Evolutionary conservation across 1,140 invertebrate genomes (phyloP).

Genomic region (Delia radicum): DNA sequence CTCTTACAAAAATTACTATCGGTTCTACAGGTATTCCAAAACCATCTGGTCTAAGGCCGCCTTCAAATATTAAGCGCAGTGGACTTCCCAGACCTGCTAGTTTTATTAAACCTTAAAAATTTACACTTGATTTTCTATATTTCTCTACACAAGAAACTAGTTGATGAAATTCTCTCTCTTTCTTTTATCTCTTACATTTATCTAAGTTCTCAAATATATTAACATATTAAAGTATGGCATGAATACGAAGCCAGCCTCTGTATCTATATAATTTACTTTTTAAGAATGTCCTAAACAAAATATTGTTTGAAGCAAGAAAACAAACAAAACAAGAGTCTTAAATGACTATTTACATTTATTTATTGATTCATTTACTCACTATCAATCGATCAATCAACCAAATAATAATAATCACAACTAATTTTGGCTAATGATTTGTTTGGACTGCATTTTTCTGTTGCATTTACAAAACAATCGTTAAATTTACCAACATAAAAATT

Average conservation of each 20-base stretch:
- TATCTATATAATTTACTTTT: not conserved
- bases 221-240: not conserved
- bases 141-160: not conserved
- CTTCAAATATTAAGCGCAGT: constrained; percentile 48
- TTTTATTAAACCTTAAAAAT: constrained; percentile 39
- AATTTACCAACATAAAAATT: not conserved
- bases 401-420: not conserved
- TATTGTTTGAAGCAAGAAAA: not conserved
- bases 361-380: not conserved
- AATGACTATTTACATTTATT: too few species aligned
- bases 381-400: not conserved
- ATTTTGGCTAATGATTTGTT: not conserved
- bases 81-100: constrained; percentile 48
- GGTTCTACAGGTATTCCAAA: constrained; percentile 49
- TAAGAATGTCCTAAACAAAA: not conserved
- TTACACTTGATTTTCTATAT: not conserved
- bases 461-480: not conserved
- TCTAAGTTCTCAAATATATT: constrained; percentile 8
- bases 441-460: not conserved
- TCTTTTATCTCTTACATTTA: not conserved
- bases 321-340: not conserved
- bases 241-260: not conserved
- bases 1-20: constrained; percentile 42
- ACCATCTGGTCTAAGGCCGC: constrained; percentile 47
- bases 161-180: not conserved